Conservation (phyloP, 2,113 vertebrate genomes). For the Hystrix brachyura region DNA sequence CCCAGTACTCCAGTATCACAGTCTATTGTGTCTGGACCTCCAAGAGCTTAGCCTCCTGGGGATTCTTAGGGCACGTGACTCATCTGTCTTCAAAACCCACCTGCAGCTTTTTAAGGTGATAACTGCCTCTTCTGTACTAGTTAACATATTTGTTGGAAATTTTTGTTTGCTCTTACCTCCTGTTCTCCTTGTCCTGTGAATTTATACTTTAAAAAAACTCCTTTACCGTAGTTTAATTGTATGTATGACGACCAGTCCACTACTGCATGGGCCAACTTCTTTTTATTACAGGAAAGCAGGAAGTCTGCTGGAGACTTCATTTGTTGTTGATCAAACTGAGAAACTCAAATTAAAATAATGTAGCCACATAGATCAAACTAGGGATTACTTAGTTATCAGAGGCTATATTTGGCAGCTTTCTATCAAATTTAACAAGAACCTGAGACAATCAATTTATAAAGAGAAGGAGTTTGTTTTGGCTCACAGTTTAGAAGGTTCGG, state of each 20-base stretch:
- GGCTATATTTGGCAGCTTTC: not conserved
- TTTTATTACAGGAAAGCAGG: not conserved
- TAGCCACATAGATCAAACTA: not conserved
- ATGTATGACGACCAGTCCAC: not conserved
- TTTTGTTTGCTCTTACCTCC: not conserved
- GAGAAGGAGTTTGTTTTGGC: not conserved
- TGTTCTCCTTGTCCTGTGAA: not conserved
- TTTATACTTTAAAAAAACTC: not conserved
- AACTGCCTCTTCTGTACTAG: not conserved
- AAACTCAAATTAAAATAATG: no score
- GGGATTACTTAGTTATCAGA: not conserved
- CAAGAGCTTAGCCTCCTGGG: no score
- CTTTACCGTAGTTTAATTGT: not conserved
- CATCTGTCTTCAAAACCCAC: not conserved
- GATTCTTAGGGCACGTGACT: no score
- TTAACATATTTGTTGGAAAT: not conserved
- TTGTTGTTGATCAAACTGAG: not conserved
- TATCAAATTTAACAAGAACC: not conserved
- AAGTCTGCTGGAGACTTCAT: not conserved
- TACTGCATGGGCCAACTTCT: not conserved
- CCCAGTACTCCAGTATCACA: no score
- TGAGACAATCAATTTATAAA: not conserved
- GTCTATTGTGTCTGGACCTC: no score
- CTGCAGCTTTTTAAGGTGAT: not conserved
- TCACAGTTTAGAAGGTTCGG: not conserved